Evolutionary conservation across 30 jellyfish, hydroid and myxozoan genomes (phyloP).

Genomic region (Cassiopea xamachana): DNA sequence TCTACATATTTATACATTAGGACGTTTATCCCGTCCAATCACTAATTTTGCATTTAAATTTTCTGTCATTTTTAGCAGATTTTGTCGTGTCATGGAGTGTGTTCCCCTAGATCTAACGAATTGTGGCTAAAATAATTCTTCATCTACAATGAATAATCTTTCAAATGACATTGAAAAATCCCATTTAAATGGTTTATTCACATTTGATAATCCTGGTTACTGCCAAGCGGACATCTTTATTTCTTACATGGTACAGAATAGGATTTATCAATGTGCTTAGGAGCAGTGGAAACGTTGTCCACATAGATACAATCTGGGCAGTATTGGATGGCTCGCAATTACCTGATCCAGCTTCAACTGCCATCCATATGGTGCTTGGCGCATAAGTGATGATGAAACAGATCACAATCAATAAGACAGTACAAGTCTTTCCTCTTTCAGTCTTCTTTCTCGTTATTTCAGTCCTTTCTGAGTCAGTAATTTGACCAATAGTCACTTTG

Average conservation of each 20-base stretch:
- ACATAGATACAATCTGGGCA: not conserved
- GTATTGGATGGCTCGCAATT: not conserved
- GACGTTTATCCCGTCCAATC: no score
- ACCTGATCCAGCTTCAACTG: not conserved
- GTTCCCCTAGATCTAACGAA: no score
- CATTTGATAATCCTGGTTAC: slow-evolving; percentile 14
- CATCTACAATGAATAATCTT: no score
- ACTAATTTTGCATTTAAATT: no score
- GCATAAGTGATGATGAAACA: slow-evolving; percentile 14
- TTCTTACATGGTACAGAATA: slow-evolving; percentile 10
- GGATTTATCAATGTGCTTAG: slow-evolving; percentile 30
- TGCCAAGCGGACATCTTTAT: slow-evolving; percentile 27
- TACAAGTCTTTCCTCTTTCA: slow-evolving; percentile 21
- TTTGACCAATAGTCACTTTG: slow-evolving; percentile 6
- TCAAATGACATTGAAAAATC: no score
- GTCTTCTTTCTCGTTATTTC: not conserved
- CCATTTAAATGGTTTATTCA: not conserved
- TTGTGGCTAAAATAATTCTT: no score
- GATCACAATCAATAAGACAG: slow-evolving; percentile 13
- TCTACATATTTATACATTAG: no score
- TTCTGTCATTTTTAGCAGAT: no score
- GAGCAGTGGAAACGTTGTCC: slow-evolving; percentile 14
- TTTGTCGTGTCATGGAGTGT: no score
- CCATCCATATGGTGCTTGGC: slow-evolving; percentile 1
- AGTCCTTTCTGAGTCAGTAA: not conserved